Percentiles rank a stretch among this genome's conserved stretches.
These are phyloP conservation scores for Adelges cooleyi DNA, from an alignment of 1,140 invertebrate genomes.

Conservation along the genomic window DNA sequence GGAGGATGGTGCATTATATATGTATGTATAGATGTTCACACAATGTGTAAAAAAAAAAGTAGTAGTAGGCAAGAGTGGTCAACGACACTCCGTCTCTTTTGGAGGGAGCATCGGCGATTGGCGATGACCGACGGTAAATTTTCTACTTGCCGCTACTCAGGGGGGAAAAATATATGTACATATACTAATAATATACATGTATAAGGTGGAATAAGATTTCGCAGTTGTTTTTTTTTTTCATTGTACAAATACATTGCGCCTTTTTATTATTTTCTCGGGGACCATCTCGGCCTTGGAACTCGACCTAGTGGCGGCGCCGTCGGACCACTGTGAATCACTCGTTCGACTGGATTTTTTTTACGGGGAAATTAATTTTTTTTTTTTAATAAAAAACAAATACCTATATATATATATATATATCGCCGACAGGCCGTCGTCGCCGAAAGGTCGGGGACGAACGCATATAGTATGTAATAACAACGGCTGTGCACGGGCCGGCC, in stretches of 20 bases:
- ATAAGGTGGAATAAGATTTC: background rate
- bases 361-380: no score
- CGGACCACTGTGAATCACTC: no score
- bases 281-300: slow-evolving; percentile 5
- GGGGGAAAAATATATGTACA: background rate
- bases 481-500: no score
- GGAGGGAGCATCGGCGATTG: background rate
- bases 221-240: background rate
- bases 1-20: background rate
- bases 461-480: no score
- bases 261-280: background rate
- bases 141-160: background rate
- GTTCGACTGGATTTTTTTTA: no score
- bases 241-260: background rate
- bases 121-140: slow-evolving; percentile 13
- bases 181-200: background rate
- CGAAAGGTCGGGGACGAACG: slow-evolving; percentile 14
- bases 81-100: slow-evolving; percentile 11
- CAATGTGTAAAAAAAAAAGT: background rate
- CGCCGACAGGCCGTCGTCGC: no score
- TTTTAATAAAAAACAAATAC: no score
- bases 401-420: no score
- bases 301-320: background rate
- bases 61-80: slow-evolving; percentile 21
- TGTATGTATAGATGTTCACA: background rate